These are phyloP conservation scores for Drosophila paranaensis DNA, from an alignment of 2,888 invertebrate genomes.

Conservation along the genomic window DNA sequence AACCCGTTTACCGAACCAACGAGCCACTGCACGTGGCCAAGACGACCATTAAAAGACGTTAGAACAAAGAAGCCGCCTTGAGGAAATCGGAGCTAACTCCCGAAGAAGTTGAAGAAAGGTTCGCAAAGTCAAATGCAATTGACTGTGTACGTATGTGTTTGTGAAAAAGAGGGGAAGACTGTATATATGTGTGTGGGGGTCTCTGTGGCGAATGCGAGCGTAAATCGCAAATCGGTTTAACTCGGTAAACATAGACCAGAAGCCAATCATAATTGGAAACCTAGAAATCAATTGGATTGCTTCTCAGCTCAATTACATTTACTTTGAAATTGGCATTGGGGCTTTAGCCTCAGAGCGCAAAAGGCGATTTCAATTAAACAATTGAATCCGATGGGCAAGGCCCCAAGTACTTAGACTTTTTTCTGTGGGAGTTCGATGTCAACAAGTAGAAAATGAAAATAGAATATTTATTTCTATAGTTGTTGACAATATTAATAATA, in stretches of 20 bases:
- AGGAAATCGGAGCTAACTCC: slow-evolving; percentile 60
- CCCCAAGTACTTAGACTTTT: background rate
- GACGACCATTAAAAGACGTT: slow-evolving; percentile 43
- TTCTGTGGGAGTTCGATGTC: background rate
- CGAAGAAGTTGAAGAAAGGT: slow-evolving; percentile 37
- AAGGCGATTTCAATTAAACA: slow-evolving; percentile 29
- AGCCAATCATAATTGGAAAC: slow-evolving; percentile 53
- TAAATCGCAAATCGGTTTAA: slow-evolving; percentile 48
- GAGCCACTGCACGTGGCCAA: slow-evolving; percentile 65
- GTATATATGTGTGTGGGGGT: background rate
- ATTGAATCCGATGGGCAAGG: slow-evolving; percentile 18
- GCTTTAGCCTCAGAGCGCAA: background rate
- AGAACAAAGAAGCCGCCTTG: slow-evolving; percentile 66
- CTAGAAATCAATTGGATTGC: slow-evolving; percentile 45
- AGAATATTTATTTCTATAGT: background rate
- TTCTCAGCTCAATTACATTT: slow-evolving; percentile 34
- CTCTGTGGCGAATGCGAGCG: slow-evolving; percentile 17
- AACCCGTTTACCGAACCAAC: slow-evolving; percentile 60
- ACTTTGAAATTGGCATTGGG: slow-evolving; percentile 52
- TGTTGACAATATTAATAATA: background rate
- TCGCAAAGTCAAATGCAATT: slow-evolving; percentile 33
- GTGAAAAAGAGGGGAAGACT: background rate
- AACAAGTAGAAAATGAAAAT: background rate
- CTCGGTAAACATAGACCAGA: slow-evolving; percentile 18
- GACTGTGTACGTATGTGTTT: background rate